These are phyloP conservation scores for Hypsibius dujardini DNA, from an alignment of 1,140 invertebrate species.

Conservation along the genomic window DNA sequence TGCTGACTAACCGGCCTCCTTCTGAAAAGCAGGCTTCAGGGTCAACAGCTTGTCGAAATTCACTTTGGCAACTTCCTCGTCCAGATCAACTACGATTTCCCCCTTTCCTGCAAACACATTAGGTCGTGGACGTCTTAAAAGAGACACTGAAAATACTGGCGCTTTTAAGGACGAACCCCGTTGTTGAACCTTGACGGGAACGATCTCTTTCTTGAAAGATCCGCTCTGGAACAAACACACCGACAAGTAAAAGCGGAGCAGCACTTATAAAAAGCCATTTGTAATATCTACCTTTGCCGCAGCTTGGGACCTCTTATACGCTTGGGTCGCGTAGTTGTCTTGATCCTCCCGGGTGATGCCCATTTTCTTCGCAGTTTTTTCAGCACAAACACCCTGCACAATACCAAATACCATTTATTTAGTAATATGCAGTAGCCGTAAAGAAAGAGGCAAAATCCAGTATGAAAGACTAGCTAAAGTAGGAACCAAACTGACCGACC, in stretches of 20 bases:
- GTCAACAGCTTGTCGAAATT: constrained; percentile 83
- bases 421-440: no score
- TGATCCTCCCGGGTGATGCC: constrained; percentile 67
- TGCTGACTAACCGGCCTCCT: constrained; percentile 35
- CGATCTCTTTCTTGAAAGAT: constrained; percentile 64
- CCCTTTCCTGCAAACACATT: constrained; percentile 40
- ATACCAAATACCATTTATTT: constrained; percentile 20
- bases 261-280: constrained; percentile 18
- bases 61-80: constrained; percentile 89
- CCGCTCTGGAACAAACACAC: constrained; percentile 39
- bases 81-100: constrained; percentile 53
- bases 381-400: constrained; percentile 69
- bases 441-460: no score
- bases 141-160: not conserved
- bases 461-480: no score
- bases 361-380: constrained; percentile 86
- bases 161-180: constrained; percentile 37
- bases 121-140: constrained; percentile 21
- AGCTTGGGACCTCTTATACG: constrained; percentile 70
- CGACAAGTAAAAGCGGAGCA: no score
- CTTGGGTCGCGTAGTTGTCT: constrained; percentile 80
- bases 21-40: constrained; percentile 72
- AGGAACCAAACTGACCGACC: no score
- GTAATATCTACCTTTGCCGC: constrained; percentile 43
- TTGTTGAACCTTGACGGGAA: constrained; percentile 65